Percentiles rank a stretch among this genome's conserved stretches.
Evolutionary conservation across 2,797 vertebrate species (phyloP).

Genomic region (Typhlichthys eigenmanni): DNA sequence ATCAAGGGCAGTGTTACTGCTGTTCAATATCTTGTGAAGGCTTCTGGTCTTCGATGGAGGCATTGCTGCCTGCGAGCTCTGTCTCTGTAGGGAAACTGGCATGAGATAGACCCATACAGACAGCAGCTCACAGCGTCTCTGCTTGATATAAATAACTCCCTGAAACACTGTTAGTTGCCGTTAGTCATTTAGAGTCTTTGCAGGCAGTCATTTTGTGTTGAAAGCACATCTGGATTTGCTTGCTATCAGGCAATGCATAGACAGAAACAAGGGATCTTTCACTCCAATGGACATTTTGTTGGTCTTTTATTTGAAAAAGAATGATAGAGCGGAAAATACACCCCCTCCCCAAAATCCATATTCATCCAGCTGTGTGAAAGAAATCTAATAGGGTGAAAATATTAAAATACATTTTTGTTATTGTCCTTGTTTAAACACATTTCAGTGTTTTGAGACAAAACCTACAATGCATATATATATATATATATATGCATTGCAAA

Average conservation of each 20-base stretch:
- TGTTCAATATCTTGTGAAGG: constrained; percentile 55
- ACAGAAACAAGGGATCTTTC: too few relatives aligned
- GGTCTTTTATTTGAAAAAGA: too few relatives aligned
- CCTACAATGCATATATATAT: too few relatives aligned
- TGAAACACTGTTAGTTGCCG: constrained; percentile 29
- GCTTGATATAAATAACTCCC: constrained; percentile 43
- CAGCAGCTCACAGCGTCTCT: constrained; percentile 18
- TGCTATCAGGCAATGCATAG: not conserved
- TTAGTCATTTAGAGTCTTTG: constrained; percentile 7
- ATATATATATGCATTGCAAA: too few relatives aligned
- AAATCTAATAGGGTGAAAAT: too few relatives aligned
- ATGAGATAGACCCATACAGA: constrained; percentile 42
- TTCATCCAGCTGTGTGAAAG: too few relatives aligned
- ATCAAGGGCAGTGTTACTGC: constrained; percentile 42
- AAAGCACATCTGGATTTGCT: constrained; percentile 25
- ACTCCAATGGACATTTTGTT: too few relatives aligned
- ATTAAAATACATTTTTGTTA: too few relatives aligned
- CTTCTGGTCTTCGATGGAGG: constrained; percentile 41
- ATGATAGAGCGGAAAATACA: too few relatives aligned
- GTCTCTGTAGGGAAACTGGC: constrained; percentile 37
- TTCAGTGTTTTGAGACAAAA: too few relatives aligned
- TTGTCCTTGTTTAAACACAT: too few relatives aligned
- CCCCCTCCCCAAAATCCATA: too few relatives aligned
- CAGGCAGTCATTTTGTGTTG: constrained; percentile 14
- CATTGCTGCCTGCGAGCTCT: constrained; percentile 39